Base-by-base conservation (phyloP, 2,113 vertebrate species). In the Grammomys surdaster region DNA sequence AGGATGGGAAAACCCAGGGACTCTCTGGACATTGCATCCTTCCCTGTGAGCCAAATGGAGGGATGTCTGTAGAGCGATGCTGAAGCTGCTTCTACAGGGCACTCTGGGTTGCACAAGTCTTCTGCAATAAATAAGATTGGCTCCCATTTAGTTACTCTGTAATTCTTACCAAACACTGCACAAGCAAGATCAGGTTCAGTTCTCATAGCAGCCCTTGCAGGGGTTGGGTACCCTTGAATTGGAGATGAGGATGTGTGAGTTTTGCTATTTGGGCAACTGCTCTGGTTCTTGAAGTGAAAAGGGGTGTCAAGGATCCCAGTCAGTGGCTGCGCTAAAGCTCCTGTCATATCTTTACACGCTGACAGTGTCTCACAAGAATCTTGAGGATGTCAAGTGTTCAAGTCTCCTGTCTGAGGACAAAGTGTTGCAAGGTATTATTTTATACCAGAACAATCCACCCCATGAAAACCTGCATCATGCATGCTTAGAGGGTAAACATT, bases 71-170 rank as follows among this genome's bases (percentile, higher is more conserved):
- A 65, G 0, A 88, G 51, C 93, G 77, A 88, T 85, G 20, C 28
- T 93, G 63, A 54, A 93, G 73, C 86, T 43, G 65, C 31, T 43
- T 54, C n/a, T n/a, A 82, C 4, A 77, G 75, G 70, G 10, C 20
- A 80, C 43, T n/a, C 69, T 84, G 56, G 54, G 40, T 87, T 90
- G 84, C 86, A 92, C 86, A 93, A 81, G 36, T 87, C 22, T 91
- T 97, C 40, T 60, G 11, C 2, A 84, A 43, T 48, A 94, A 89
- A 72, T 84, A 87, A 65, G 22, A 36, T 17, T 28, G 70, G 14
- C 43, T 86, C 69, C 36, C 24, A 90, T 70, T 73, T 91, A 36
- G 14, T 43, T 48, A 72, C 93, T 69, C 14, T 17, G 77, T 4
- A 77, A 48, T 92, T 9, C 46, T 97, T 86, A 46, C 17, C 40